A percentile compares a stretch with the other conserved stretches of the same genome.
These are phyloP conservation scores for Parnassius glacialis DNA, from an alignment of 2,888 invertebrate species.

Conservation along the genomic window DNA sequence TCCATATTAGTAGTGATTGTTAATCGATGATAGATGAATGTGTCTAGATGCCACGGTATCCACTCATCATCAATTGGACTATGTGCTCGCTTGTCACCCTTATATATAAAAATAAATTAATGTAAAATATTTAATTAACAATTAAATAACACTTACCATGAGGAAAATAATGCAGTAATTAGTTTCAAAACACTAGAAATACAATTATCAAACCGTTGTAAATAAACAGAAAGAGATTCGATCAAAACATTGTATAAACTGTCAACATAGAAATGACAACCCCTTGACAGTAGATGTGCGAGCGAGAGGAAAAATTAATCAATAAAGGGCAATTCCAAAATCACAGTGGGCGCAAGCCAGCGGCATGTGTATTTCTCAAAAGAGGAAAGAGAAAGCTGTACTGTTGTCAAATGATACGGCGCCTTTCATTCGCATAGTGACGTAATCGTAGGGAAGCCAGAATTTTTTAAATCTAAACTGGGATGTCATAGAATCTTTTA, in stretches of 20 bases:
- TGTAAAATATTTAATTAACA: no score
- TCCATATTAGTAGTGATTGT: no score
- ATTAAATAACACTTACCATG: slow-evolving; percentile 15
- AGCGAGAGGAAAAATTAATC: slow-evolving; percentile 16
- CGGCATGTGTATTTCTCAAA: background rate
- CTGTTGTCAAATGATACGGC: background rate
- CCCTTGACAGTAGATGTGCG: slow-evolving; percentile 10
- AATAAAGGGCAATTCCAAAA: slow-evolving; percentile 18
- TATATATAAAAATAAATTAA: no score
- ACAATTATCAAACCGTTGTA: slow-evolving; percentile 21
- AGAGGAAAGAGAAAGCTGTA: slow-evolving; percentile 1
- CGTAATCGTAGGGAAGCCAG: background rate
- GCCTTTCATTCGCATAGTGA: background rate
- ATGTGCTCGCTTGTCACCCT: no score
- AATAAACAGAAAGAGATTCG: slow-evolving; percentile 17
- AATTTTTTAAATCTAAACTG: background rate
- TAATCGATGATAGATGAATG: no score
- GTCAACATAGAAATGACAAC: slow-evolving; percentile 20
- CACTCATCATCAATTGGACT: no score
- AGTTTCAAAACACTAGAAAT: slow-evolving; percentile 15
- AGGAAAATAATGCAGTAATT: background rate
- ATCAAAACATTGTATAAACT: slow-evolving; percentile 7
- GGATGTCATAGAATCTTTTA: background rate
- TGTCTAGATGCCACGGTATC: no score
- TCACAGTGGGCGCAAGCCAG: slow-evolving; percentile 2